These are phyloP conservation scores for Hirundo rustica DNA, from an alignment of 2,797 vertebrate species.

Conservation along the genomic window DNA sequence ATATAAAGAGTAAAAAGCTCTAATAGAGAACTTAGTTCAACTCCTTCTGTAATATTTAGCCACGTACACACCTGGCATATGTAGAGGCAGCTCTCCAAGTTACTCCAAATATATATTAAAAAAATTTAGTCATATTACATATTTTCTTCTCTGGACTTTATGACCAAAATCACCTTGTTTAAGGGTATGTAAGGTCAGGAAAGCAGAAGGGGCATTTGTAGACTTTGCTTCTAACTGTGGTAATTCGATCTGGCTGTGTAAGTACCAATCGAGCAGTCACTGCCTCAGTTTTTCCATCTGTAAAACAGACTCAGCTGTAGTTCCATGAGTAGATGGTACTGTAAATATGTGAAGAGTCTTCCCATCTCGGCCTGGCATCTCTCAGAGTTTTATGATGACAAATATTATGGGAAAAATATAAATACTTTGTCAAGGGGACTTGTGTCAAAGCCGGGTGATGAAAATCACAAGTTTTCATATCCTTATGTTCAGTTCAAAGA, in stretches of 20 bases:
- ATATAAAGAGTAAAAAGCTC: neutral
- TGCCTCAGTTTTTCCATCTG: constrained; percentile 37
- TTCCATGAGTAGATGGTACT: neutral
- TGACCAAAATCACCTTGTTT: neutral
- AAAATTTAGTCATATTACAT: neutral
- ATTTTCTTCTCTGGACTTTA: neutral
- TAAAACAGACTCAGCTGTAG: constrained; percentile 20
- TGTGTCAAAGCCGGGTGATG: neutral
- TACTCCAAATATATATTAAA: neutral
- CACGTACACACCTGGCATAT: neutral
- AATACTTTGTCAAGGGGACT: neutral
- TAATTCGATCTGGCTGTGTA: neutral
- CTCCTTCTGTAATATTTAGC: neutral
- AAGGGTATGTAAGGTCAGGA: constrained; percentile 20
- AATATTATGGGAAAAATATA: neutral
- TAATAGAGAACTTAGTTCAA: neutral
- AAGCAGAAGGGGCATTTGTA: constrained; percentile 21
- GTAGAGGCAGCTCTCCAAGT: neutral
- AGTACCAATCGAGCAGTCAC: neutral
- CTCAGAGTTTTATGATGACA: neutral
- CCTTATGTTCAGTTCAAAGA: neutral
- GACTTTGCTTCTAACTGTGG: constrained; percentile 5
- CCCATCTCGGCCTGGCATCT: neutral
- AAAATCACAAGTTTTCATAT: neutral
- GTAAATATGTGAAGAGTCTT: neutral